A percentile compares a stretch with the other conserved stretches of the same genome.
phyloP scores from a whole-genome alignment of 1,140 invertebrate genomes.

The Zophobas atratus region DNA sequence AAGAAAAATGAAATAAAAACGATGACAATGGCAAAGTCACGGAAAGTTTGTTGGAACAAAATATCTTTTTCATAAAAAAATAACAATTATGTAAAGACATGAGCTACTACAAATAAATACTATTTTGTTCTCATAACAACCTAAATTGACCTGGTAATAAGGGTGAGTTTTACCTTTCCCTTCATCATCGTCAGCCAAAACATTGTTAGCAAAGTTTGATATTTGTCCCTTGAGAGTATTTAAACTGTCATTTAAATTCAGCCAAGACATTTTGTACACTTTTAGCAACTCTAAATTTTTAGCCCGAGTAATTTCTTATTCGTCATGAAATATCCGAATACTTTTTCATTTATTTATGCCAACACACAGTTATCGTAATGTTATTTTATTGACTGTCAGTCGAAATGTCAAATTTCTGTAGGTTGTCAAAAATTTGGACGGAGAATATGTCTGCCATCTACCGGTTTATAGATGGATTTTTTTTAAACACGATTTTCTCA shows the following conservation, averaged over 20 bases:
- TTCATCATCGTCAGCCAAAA: conserved; percentile 76
- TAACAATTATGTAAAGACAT: no score
- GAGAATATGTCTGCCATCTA: neutral
- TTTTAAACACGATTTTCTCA: no score
- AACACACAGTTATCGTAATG: conserved; percentile 12
- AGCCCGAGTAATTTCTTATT: conserved; percentile 2
- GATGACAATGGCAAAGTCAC: no score
- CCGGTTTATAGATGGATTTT: neutral
- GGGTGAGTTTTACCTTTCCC: conserved; percentile 56
- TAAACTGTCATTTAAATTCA: conserved; percentile 81
- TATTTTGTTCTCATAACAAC: conserved; percentile 30
- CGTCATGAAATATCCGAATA: neutral
- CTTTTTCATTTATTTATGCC: conserved; percentile 12
- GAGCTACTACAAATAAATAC: neutral
- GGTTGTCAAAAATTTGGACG: conserved; percentile 1
- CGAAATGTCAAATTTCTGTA: conserved; percentile 7
- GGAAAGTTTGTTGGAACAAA: no score
- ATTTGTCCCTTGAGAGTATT: conserved; percentile 83
- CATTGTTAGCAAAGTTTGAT: conserved; percentile 82
- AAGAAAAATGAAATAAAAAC: neutral
- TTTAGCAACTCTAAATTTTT: conserved; percentile 5
- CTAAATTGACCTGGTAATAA: conserved; percentile 11
- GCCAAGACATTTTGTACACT: conserved; percentile 77
- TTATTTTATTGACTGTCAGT: conserved; percentile 11
- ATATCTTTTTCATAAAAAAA: no score